Evolutionary conservation across 2,797 vertebrate genomes (phyloP).

Genomic region (Lepilemur ruficaudatus): DNA sequence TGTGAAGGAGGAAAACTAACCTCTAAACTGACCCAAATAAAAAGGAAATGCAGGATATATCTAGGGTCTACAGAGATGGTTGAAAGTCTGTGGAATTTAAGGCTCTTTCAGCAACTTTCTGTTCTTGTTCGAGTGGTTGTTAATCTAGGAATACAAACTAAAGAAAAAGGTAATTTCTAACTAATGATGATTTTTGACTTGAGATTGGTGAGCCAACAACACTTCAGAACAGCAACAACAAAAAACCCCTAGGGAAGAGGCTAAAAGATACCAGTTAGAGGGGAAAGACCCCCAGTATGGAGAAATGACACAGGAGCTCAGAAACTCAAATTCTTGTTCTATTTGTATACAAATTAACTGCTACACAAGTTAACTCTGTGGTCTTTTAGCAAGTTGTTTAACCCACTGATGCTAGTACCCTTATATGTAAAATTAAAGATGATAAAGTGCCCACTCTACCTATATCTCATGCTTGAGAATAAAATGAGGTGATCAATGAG

Average conservation of each 20-base stretch:
- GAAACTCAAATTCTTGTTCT: background rate
- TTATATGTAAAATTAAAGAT: background rate
- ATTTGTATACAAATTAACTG: background rate
- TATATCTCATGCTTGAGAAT: background rate
- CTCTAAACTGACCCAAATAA: background rate
- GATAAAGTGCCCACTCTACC: background rate
- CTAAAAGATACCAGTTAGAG: background rate
- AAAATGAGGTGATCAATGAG: background rate
- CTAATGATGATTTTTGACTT: background rate
- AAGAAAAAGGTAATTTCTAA: constrained; percentile 10
- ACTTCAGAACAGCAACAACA: background rate
- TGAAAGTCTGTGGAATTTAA: background rate
- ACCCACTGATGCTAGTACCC: background rate
- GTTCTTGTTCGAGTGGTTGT: background rate
- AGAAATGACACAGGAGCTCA: background rate
- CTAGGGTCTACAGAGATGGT: background rate
- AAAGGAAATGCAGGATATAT: background rate
- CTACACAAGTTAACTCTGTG: background rate
- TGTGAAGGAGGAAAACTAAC: background rate
- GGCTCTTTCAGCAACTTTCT: background rate
- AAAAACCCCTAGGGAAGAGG: background rate
- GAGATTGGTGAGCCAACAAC: background rate
- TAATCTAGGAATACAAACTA: background rate
- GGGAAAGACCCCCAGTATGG: background rate
- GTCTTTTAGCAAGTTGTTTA: background rate